phyloP scores from a whole-genome alignment of 2,888 invertebrate genomes.

The Isoperla grammatica region DNA sequence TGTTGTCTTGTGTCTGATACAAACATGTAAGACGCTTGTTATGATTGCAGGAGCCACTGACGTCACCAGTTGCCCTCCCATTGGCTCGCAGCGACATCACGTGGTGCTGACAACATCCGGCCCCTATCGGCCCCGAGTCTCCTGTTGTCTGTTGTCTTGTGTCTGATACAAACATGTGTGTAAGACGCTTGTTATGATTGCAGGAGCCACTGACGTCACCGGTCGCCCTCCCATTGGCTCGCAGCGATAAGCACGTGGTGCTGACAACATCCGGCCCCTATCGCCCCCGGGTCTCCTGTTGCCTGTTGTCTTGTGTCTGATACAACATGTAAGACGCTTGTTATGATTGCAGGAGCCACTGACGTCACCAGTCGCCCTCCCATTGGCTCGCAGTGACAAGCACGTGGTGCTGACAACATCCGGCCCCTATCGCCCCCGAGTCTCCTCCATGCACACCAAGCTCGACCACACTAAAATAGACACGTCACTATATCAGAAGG shows the following conservation, averaged over 20 bases:
- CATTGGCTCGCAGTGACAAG: slow-evolving; percentile 44
- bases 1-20: no score
- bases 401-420: slow-evolving; percentile 50
- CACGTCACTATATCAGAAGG: slow-evolving; percentile 51
- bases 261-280: slow-evolving; percentile 46
- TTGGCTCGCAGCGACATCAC: slow-evolving; percentile 45
- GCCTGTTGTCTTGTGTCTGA: no score
- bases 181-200: slow-evolving; percentile 26
- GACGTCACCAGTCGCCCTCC: slow-evolving; percentile 40
- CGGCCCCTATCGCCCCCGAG: slow-evolving; percentile 45
- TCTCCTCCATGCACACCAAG: slow-evolving; percentile 57
- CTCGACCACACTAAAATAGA: slow-evolving; percentile 59
- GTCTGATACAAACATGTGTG: no score
- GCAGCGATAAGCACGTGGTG: slow-evolving; percentile 50
- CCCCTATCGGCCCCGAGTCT: slow-evolving; percentile 46
- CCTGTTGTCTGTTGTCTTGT: no score
- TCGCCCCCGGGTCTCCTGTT: slow-evolving; percentile 46
- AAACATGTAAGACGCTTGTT: no score
- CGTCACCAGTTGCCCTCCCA: slow-evolving; percentile 40
- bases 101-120: slow-evolving; percentile 49
- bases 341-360: slow-evolving; percentile 36
- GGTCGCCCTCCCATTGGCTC: slow-evolving; percentile 40
- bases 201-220: slow-evolving; percentile 39
- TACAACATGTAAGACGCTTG: no score
- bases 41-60: slow-evolving; percentile 35